These are phyloP conservation scores for Urosaurus nigricauda DNA, from an alignment of 2,797 vertebrate genomes.

Conservation along the genomic window DNA sequence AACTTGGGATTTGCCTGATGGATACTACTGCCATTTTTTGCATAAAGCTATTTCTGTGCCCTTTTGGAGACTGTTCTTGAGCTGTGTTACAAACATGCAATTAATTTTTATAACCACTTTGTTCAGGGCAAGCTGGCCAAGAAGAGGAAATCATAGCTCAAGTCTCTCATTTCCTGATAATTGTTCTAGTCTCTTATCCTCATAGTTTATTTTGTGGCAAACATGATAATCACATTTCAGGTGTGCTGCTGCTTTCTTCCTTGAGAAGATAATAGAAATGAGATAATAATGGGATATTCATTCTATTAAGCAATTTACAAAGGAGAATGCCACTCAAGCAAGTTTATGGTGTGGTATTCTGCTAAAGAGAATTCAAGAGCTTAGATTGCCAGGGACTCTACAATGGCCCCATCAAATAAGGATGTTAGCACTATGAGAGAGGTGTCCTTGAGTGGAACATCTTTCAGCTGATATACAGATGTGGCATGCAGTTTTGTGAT, in stretches of 20 bases:
- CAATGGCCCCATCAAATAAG: conserved; percentile 22
- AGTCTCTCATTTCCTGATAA: not conserved
- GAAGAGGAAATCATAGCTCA: not conserved
- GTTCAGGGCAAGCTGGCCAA: not conserved
- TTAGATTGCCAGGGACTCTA: not conserved
- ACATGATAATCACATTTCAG: conserved; percentile 26
- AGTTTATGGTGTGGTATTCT: not conserved
- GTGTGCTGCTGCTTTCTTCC: conserved; percentile 4
- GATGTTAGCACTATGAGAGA: not conserved
- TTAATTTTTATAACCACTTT: not conserved
- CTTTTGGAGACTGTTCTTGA: not conserved
- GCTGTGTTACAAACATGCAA: not conserved
- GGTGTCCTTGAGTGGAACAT: conserved; percentile 22
- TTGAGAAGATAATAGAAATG: conserved; percentile 34
- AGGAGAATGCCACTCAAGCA: not conserved
- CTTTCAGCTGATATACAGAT: not conserved
- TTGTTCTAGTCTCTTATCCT: not conserved
- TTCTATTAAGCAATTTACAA: conserved; percentile 46
- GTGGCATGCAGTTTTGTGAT: conserved; percentile 31
- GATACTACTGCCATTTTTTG: not conserved
- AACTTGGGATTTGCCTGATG: not conserved
- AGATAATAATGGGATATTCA: conserved; percentile 32
- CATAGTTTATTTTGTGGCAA: not conserved
- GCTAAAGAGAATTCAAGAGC: not conserved
- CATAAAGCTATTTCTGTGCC: not conserved